These are phyloP conservation scores for Podiceps cristatus DNA, from an alignment of 2,113 vertebrate genomes.

Conservation along the genomic window DNA sequence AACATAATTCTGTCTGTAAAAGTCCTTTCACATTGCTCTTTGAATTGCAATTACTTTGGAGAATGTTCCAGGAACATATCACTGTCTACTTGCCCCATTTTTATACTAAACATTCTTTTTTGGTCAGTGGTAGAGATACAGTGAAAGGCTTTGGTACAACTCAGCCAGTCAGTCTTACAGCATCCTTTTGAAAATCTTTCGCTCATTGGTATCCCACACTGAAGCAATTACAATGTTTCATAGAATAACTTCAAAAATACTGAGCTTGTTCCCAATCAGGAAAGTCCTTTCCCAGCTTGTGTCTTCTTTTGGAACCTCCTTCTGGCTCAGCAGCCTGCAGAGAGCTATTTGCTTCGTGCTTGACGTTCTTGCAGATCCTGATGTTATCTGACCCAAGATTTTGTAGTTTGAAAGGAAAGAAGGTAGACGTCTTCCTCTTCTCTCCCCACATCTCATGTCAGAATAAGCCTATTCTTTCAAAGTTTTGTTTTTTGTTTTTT, in stretches of 20 bases:
- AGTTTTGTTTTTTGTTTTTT: not conserved
- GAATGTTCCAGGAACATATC: not conserved
- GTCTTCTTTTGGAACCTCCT: not conserved
- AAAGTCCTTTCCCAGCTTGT: not conserved
- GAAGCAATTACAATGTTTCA: not conserved
- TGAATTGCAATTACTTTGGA: not conserved
- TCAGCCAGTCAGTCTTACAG: not conserved
- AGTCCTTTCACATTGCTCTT: not conserved
- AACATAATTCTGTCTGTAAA: not conserved
- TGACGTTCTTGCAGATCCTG: not conserved
- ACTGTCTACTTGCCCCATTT: not conserved
- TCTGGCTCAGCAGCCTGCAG: not conserved
- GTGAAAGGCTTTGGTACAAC: not conserved
- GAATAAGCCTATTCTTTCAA: not conserved
- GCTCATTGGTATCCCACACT: not conserved
- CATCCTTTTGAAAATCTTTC: not conserved
- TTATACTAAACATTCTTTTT: not conserved
- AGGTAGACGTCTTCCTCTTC: not conserved
- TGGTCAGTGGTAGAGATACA: not conserved
- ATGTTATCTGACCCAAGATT: not conserved
- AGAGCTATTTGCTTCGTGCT: fast-evolving
- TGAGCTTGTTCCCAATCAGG: not conserved
- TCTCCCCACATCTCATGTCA: not conserved
- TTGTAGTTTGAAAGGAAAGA: not conserved
- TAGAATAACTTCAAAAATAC: not conserved